Evolutionary conservation across 2,888 invertebrate genomes (phyloP).

Genomic region (Dynastes tityus): DNA sequence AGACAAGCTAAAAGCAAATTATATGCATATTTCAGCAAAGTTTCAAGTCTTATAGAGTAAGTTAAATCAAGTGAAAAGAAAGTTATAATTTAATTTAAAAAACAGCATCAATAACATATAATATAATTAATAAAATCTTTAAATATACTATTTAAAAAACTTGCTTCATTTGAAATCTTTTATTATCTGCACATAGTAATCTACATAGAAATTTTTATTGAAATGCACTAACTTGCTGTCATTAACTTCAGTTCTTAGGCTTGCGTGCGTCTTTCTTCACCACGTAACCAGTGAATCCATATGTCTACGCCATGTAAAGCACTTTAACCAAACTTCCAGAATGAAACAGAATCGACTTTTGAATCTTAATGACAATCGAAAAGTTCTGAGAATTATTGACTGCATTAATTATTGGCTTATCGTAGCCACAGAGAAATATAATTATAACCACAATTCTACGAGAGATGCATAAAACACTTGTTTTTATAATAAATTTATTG

Average conservation of each 20-base stretch:
- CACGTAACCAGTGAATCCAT: neutral
- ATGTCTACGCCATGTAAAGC: constrained; percentile 18
- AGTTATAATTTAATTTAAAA: too few species aligned
- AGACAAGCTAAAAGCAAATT: too few species aligned
- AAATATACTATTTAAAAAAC: too few species aligned
- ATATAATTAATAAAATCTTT: too few species aligned
- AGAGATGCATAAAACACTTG: constrained; percentile 11
- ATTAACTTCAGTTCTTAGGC: neutral
- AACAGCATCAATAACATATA: too few species aligned
- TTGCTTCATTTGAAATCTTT: too few species aligned
- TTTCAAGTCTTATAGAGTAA: too few species aligned
- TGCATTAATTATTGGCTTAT: constrained; percentile 32
- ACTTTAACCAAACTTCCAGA: constrained; percentile 17
- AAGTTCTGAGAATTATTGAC: constrained; percentile 15
- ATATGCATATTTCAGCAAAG: too few species aligned
- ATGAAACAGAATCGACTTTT: constrained; percentile 26
- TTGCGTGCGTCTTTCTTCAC: constrained; percentile 3
- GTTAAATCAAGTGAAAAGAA: too few species aligned
- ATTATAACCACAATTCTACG: constrained; percentile 14
- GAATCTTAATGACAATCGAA: constrained; percentile 34
- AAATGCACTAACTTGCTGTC: neutral
- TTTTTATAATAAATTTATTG: constrained; percentile 34
- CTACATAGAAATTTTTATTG: neutral
- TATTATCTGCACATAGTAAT: too few species aligned
- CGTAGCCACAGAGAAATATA: constrained; percentile 25